phyloP scores from a whole-genome alignment of 2,113 vertebrate species.

The Stictonetta naevosa region DNA sequence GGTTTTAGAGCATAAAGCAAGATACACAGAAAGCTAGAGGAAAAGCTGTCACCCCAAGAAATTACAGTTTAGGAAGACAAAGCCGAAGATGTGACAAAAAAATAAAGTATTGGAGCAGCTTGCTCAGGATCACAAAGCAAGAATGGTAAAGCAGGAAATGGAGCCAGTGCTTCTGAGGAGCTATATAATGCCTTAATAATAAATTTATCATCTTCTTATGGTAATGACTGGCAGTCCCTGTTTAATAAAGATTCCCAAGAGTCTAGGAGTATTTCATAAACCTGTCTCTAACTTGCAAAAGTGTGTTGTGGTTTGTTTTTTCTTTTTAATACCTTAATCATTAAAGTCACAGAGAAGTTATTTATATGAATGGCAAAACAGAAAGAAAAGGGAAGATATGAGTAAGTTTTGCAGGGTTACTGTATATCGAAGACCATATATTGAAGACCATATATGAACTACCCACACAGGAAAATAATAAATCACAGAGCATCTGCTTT shows the following conservation, averaged over 20 bases:
- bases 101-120: not conserved
- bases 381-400: not conserved
- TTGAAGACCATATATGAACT: not conserved
- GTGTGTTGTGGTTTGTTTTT: not conserved
- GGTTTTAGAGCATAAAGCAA: not conserved
- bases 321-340: not conserved
- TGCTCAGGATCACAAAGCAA: not conserved
- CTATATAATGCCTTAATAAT: not conserved
- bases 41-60: not conserved
- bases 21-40: not conserved
- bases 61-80: not conserved
- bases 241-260: not conserved
- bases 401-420: not conserved
- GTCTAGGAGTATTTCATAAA: not conserved
- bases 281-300: not conserved
- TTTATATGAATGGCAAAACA: not conserved
- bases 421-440: not conserved
- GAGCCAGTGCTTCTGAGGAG: not conserved
- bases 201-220: not conserved
- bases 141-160: not conserved
- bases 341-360: not conserved
- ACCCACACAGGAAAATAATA: not conserved
- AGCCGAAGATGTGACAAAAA: not conserved
- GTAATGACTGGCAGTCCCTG: not conserved
- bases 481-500: not conserved